Conservation (phyloP, 2,797 vertebrate genomes). For the Zalophus californianus region DNA sequence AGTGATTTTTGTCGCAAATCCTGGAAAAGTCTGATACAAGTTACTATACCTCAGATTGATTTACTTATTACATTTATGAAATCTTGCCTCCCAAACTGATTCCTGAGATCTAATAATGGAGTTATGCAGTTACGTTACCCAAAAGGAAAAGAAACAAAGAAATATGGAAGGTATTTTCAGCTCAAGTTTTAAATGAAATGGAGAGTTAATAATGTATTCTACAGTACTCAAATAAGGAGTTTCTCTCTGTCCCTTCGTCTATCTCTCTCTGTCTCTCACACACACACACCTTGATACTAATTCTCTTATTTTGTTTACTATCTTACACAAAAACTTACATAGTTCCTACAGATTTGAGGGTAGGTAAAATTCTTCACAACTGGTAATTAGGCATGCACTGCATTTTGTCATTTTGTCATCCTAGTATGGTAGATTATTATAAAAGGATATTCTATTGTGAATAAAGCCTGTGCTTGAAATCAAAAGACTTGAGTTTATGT, state of each 20-base stretch:
- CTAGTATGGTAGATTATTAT: not conserved
- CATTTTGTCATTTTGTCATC: too few species aligned
- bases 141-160: not conserved
- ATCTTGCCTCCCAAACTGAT: not conserved
- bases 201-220: too few species aligned
- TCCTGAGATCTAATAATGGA: too few species aligned
- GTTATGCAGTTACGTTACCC: not conserved
- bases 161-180: not conserved
- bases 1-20: not conserved
- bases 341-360: not conserved
- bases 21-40: not conserved
- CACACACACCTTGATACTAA: not conserved
- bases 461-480: not conserved
- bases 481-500: not conserved
- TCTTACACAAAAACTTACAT: not conserved
- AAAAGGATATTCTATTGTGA: not conserved
- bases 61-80: not conserved
- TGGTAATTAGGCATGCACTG: accelerated
- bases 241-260: not conserved
- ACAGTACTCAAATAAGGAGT: too few species aligned
- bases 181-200: not conserved
- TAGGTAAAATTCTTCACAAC: too few species aligned
- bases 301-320: not conserved
- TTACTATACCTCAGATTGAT: not conserved
- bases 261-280: not conserved